These are phyloP conservation scores for Anableps anableps DNA, from an alignment of 2,797 vertebrate species.

Conservation along the genomic window DNA sequence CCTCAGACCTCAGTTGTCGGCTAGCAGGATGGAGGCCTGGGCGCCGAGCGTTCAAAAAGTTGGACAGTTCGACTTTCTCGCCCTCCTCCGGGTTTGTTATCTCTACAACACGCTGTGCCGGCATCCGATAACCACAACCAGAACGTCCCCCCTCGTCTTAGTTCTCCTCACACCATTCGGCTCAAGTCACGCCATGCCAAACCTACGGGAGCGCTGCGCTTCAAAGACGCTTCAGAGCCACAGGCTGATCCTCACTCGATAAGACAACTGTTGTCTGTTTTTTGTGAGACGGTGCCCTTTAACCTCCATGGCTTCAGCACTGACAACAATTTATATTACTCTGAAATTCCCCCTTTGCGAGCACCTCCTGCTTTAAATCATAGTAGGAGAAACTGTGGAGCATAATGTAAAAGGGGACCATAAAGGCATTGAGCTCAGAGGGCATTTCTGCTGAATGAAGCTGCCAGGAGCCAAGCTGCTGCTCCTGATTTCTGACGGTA, in stretches of 20 bases:
- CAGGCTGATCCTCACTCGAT: conserved; percentile 63
- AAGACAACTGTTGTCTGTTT: conserved; percentile 70
- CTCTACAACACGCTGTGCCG: conserved; percentile 72
- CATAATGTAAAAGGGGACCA: conserved; percentile 11
- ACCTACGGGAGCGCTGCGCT: conserved; percentile 54
- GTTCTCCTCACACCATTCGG: conserved; percentile 46
- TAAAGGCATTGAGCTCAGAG: background rate
- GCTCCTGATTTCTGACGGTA: conserved; percentile 55
- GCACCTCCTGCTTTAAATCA: conserved; percentile 63
- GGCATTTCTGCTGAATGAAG: background rate
- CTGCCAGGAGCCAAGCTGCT: conserved; percentile 42
- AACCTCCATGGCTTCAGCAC: conserved; percentile 62
- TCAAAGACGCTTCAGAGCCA: conserved; percentile 60
- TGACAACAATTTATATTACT: conserved; percentile 77
- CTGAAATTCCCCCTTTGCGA: conserved; percentile 57
- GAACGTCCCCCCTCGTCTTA: conserved; percentile 62
- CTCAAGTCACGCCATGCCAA: conserved; percentile 66
- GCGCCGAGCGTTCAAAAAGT: conserved; percentile 63
- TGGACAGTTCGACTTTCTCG: conserved; percentile 57
- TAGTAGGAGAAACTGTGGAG: conserved; percentile 41
- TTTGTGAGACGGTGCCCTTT: conserved; percentile 63
- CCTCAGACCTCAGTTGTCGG: conserved; percentile 75
- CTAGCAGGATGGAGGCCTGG: conserved; percentile 64
- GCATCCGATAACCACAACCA: conserved; percentile 78
- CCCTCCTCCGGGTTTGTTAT: conserved; percentile 66